phyloP scores from a whole-genome alignment of 2,888 invertebrate species.

The Pyrocoelia pectoralis region DNA sequence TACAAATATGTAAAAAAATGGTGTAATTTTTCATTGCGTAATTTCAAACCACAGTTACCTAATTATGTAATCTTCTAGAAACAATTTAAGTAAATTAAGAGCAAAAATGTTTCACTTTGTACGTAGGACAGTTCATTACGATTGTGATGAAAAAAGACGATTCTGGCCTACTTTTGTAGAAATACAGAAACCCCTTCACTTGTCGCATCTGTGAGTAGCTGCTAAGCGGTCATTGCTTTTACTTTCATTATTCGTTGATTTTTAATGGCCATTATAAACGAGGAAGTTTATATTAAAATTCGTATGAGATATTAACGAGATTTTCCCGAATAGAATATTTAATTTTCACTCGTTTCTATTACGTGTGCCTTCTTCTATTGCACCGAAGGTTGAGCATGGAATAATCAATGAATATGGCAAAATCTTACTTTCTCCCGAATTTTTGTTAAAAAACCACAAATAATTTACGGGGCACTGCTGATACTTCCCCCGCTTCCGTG shows the following conservation, averaged over 20 bases:
- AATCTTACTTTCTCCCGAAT: slow-evolving; percentile 1
- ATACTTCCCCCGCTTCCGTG: neutral
- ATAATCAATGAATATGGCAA: slow-evolving; percentile 1
- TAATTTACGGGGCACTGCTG: too few relatives aligned
- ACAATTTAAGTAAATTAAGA: slow-evolving; percentile 14
- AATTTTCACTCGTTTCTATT: slow-evolving; percentile 18
- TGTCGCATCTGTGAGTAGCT: slow-evolving; percentile 20
- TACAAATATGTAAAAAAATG: neutral
- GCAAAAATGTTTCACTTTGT: slow-evolving; percentile 9
- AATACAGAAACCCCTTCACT: slow-evolving; percentile 25
- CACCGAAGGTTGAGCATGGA: neutral
- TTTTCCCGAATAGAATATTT: slow-evolving; percentile 14
- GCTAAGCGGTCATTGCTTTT: slow-evolving; percentile 15
- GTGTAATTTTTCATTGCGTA: slow-evolving; percentile 6
- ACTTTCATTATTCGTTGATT: slow-evolving; percentile 22
- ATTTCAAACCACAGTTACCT: slow-evolving; percentile 6
- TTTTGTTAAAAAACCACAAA: neutral
- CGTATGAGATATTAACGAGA: neutral
- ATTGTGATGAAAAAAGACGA: slow-evolving; percentile 7
- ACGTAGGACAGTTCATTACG: neutral
- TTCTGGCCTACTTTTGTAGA: slow-evolving; percentile 16
- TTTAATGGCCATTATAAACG: slow-evolving; percentile 7
- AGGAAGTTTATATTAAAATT: slow-evolving; percentile 4
- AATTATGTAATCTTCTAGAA: neutral
- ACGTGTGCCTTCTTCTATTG: slow-evolving; percentile 6